Percentiles rank a stretch among this genome's conserved stretches.
phyloP scores from a whole-genome alignment of 2,888 invertebrate species.

The Aporophyla lueneburgensis region DNA sequence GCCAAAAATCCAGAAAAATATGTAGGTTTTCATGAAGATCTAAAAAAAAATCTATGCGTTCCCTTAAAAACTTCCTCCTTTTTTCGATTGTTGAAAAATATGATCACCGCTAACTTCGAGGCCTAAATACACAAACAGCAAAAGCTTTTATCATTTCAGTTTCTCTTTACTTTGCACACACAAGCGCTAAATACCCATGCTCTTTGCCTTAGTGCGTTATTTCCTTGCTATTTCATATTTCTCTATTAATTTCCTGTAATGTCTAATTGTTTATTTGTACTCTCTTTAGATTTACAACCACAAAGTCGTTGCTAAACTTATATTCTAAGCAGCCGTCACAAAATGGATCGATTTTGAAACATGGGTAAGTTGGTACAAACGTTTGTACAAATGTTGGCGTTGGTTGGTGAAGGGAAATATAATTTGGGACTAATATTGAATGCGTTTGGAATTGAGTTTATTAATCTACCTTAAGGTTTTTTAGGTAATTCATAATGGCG shows the following conservation, averaged over 20 bases:
- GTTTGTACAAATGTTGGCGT: slow-evolving; percentile 73
- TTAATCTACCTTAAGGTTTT: slow-evolving; percentile 20
- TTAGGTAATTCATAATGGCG: not conserved
- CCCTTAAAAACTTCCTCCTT: not conserved
- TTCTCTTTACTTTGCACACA: slow-evolving; percentile 26
- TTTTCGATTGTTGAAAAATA: not conserved
- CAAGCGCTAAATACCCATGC: slow-evolving; percentile 25
- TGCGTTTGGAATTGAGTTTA: slow-evolving; percentile 36
- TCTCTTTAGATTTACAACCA: slow-evolving; percentile 92
- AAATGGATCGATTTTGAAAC: slow-evolving; percentile 92
- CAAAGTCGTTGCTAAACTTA: slow-evolving; percentile 93
- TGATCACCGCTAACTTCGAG: slow-evolving; percentile 45
- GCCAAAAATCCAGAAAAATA: not conserved
- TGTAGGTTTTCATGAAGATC: not conserved
- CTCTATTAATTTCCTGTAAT: slow-evolving; percentile 69
- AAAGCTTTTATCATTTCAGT: slow-evolving; percentile 16
- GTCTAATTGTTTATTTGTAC: slow-evolving; percentile 76
- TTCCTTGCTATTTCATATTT: slow-evolving; percentile 16
- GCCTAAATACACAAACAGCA: not conserved
- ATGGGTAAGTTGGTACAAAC: slow-evolving; percentile 91
- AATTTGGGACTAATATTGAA: slow-evolving; percentile 59
- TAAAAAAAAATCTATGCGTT: not conserved
- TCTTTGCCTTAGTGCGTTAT: slow-evolving; percentile 6
- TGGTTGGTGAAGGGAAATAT: slow-evolving; percentile 59
- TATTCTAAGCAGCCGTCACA: slow-evolving; percentile 92